These are phyloP conservation scores for Plagodis dolabraria DNA, from an alignment of 2,888 invertebrate species.

Conservation along the genomic window DNA sequence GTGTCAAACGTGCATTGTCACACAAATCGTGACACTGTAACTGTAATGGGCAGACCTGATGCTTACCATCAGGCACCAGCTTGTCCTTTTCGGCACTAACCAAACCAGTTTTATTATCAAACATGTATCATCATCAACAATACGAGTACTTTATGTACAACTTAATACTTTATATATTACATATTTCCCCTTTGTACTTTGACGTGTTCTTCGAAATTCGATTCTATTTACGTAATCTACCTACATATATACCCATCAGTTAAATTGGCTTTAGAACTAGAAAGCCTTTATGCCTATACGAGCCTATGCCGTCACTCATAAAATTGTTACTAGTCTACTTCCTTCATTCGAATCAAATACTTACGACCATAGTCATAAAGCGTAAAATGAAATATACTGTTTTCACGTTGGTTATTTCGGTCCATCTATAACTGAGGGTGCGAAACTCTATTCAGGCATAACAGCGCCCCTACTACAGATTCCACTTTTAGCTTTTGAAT, in stretches of 20 bases:
- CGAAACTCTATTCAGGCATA: conserved; percentile 60
- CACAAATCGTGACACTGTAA: no score
- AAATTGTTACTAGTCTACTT: conserved; percentile 29
- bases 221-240: no score
- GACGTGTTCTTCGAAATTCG: no score
- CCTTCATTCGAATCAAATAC: conserved; percentile 8
- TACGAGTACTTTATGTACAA: no score
- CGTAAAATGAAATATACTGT: conserved; percentile 20
- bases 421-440: conserved; percentile 53
- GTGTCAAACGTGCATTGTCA: no score
- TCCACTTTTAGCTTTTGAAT: conserved; percentile 49
- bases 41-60: no score
- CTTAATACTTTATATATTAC: no score
- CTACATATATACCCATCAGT: not conserved
- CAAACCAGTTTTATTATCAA: no score
- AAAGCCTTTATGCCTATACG: conserved; percentile 16
- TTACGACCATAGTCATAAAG: conserved; percentile 15
- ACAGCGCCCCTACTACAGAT: conserved; percentile 53
- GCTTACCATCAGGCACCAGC: no score
- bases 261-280: conserved; percentile 10
- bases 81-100: no score
- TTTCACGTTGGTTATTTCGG: conserved; percentile 51
- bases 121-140: no score
- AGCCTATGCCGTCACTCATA: conserved; percentile 29
- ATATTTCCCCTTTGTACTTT: no score